A percentile compares a stretch with the other conserved stretches of the same genome.
Conservation (phyloP, 2,113 vertebrate species). For the Mastomys coucha region DNA sequence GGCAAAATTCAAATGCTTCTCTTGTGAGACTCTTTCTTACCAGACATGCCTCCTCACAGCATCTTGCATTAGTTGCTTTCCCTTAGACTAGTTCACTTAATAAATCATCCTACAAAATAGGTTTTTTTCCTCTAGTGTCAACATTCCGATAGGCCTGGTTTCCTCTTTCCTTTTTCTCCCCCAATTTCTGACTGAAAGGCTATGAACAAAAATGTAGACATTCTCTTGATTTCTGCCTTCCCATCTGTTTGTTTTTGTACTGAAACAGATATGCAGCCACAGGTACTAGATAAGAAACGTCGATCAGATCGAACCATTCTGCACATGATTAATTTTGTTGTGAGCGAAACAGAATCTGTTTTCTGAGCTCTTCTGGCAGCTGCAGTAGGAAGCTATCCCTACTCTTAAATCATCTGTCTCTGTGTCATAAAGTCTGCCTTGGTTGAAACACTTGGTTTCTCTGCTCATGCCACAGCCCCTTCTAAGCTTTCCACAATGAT, state of each 20-base stretch:
- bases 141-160: slow-evolving; percentile 11
- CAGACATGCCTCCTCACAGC: neutral
- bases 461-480: neutral
- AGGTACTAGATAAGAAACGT: slow-evolving; percentile 63
- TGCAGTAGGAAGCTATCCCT: slow-evolving; percentile 1
- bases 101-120: slow-evolving; percentile 31
- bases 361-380: slow-evolving; percentile 54
- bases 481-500: neutral
- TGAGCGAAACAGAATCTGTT: slow-evolving; percentile 58
- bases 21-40: neutral
- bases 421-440: neutral
- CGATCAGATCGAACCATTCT: slow-evolving; percentile 58
- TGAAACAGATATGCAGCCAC: slow-evolving; percentile 43
- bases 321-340: slow-evolving; percentile 70
- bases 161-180: slow-evolving; percentile 49
- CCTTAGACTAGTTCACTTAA: slow-evolving; percentile 32
- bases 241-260: neutral
- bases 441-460: slow-evolving; percentile 48
- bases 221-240: neutral
- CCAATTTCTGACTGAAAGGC: slow-evolving; percentile 54
- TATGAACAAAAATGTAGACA: neutral
- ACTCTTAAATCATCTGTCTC: slow-evolving; percentile 45
- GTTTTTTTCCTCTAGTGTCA: slow-evolving; percentile 21
- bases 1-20: neutral
- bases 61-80: neutral